phyloP scores from a whole-genome alignment of 2,888 invertebrate species.

The Nomada fucata region DNA sequence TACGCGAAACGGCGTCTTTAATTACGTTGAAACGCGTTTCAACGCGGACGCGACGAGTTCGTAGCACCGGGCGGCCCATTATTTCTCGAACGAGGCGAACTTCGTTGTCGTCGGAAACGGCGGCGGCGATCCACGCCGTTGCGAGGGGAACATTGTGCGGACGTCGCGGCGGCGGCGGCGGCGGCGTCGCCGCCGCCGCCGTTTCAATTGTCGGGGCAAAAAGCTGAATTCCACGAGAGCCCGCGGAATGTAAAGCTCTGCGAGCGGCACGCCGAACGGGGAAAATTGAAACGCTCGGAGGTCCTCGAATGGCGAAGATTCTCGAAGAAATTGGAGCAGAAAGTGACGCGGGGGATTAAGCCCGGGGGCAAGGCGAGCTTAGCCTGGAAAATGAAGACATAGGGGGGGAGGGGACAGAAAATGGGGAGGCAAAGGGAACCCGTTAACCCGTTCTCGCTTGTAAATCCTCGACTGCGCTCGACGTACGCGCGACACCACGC shows the following conservation, averaged over 20 bases:
- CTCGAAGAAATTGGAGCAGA: conserved; percentile 66
- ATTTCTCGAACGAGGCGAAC: conserved; percentile 47
- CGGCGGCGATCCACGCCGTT: conserved; percentile 3
- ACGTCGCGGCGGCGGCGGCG: conserved; percentile 21
- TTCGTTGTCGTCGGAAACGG: conserved; percentile 45
- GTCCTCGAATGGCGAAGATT: conserved; percentile 59
- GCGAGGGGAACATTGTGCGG: conserved; percentile 37
- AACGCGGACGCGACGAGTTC: conserved; percentile 31
- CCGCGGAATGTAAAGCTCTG: conserved; percentile 52
- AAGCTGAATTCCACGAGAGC: conserved; percentile 53
- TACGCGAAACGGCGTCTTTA: conserved; percentile 42
- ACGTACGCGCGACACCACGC: neutral
- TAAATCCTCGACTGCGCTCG: neutral
- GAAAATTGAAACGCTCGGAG: conserved; percentile 61
- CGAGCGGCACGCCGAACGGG: conserved; percentile 55
- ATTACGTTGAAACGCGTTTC: conserved; percentile 55
- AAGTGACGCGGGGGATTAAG: conserved; percentile 53
- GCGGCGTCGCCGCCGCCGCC: conserved; percentile 33
- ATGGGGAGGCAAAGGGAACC: neutral
- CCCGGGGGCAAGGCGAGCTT: conserved; percentile 27
- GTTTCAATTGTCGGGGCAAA: conserved; percentile 62
- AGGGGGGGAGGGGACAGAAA: neutral
- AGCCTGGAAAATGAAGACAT: conserved; percentile 1
- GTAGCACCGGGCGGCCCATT: conserved; percentile 35
- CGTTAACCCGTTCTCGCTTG: neutral